Base-by-base conservation (phyloP, 2,113 vertebrate genomes). In the Columba livia region DNA sequence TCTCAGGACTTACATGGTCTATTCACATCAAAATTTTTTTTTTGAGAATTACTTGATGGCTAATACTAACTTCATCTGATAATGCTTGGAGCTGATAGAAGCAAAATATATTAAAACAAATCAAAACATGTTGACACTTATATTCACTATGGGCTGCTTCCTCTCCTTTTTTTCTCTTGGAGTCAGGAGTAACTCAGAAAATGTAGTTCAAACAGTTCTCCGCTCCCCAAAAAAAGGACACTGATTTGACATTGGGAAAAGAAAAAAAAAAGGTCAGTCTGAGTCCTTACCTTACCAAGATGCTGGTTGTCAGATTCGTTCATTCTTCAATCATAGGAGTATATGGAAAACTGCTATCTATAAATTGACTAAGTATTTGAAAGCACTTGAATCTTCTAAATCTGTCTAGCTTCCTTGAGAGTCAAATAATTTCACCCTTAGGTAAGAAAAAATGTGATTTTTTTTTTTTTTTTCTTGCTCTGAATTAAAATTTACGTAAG, bases 301-400 rank as follows among this genome's bases (percentile, higher is more conserved):
- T 66, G 18, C 32, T 88, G 51, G 14, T 85, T 94, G 79, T 65
- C 72, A 84, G 69, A 74, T 72, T 93, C 31, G 54, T 74, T 90
- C 20, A 61, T 94, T 90, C 51, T 80, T 92, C 90, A 89, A 29
- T 93, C 93, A 88, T 44, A 28, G 53, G 79, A 88, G 90, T 93
- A 93, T 74, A 88, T 50, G 44, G 75, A 84, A 92, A 86, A 67
- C 57, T 67, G 31, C 53, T 96, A 84, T 94, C 92, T 96, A 81
- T 88, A 93, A 87, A 95, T 79, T 93, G 90, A 75, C 69, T 67
- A 61, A 51, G 60, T 85, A 40, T 91, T 80, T 83, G 54, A 94
- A 97, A 93, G 67, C 21, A 94, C 69, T 50, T 75, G 40, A 82
- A 78, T 91, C 79, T 93, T 82, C 66, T 74, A 44, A 58, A 81